phyloP scores from a whole-genome alignment of 2,113 vertebrate species.

The Amblyopsis rosae region DNA sequence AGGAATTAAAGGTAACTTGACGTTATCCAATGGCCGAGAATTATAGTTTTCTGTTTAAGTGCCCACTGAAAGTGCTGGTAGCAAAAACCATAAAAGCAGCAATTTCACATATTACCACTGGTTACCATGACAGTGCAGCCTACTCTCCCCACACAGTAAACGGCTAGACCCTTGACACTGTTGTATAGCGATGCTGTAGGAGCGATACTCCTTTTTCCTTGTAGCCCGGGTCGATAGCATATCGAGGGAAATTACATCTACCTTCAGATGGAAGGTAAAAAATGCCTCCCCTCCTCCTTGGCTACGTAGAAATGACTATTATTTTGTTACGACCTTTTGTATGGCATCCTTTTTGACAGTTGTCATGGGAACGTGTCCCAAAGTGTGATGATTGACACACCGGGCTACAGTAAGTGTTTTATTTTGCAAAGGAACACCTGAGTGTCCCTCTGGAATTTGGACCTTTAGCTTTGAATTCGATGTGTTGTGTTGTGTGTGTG shows the following conservation, averaged over 20 bases:
- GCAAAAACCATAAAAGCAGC: not conserved
- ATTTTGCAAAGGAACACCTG: not conserved
- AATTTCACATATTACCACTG: not conserved
- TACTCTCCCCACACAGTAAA: not conserved
- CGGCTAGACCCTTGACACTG: not conserved
- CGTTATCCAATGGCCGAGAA: not conserved
- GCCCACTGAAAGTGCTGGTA: not conserved
- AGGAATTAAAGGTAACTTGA: not conserved
- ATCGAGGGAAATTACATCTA: not conserved
- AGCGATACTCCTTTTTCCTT: not conserved
- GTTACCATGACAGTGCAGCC: not conserved
- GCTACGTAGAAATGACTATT: not conserved
- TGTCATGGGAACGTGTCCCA: constrained; percentile 22
- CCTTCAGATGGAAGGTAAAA: not conserved
- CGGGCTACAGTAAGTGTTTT: not conserved
- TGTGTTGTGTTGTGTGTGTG: not conserved
- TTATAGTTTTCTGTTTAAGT: not conserved
- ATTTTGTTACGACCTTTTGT: constrained; percentile 3
- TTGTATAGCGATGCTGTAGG: not conserved
- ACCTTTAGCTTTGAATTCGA: not conserved
- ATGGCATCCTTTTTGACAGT: constrained; percentile 1
- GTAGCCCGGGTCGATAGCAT: not conserved
- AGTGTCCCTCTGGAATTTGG: constrained; percentile 11
- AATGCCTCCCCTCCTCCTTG: not conserved
- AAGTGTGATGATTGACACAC: constrained; percentile 1